Conservation (phyloP, 2,113 vertebrate genomes). For the Caranx melampygus region DNA sequence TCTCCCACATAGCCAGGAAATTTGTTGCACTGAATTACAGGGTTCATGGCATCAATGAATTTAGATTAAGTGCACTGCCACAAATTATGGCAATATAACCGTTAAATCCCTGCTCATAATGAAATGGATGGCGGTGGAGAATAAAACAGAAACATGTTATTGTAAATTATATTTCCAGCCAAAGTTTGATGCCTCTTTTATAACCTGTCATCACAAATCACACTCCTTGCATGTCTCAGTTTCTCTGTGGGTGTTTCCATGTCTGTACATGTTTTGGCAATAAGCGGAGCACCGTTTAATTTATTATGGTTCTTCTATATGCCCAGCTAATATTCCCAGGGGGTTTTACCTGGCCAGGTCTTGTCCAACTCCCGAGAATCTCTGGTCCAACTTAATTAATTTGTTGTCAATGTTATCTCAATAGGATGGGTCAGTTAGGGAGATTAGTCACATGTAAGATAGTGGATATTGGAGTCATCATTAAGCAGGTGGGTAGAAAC, state of each 20-base stretch:
- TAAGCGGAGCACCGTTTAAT: neutral
- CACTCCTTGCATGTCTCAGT: neutral
- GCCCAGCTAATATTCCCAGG: conserved; percentile 1
- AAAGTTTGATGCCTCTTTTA: neutral
- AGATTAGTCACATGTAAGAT: neutral
- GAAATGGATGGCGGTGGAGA: neutral
- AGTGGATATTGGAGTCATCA: too few species aligned
- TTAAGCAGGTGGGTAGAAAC: too few species aligned
- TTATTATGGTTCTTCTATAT: neutral
- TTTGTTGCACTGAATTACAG: conserved; percentile 25
- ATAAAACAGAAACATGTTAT: neutral
- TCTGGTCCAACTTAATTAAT: neutral
- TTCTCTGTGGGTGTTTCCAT: neutral
- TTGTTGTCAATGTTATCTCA: neutral
- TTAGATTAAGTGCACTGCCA: conserved; percentile 3
- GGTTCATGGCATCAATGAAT: conserved; percentile 3
- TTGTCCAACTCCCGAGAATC: neutral
- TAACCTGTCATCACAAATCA: neutral
- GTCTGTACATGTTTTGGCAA: conserved; percentile 13
- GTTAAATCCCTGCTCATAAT: conserved; percentile 4
- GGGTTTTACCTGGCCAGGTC: neutral
- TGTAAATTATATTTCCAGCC: neutral
- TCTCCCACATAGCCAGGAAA: neutral
- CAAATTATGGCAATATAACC: conserved; percentile 12
- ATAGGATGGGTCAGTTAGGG: neutral